phyloP scores from a whole-genome alignment of 2,113 vertebrate species.

The Mobula birostris region DNA sequence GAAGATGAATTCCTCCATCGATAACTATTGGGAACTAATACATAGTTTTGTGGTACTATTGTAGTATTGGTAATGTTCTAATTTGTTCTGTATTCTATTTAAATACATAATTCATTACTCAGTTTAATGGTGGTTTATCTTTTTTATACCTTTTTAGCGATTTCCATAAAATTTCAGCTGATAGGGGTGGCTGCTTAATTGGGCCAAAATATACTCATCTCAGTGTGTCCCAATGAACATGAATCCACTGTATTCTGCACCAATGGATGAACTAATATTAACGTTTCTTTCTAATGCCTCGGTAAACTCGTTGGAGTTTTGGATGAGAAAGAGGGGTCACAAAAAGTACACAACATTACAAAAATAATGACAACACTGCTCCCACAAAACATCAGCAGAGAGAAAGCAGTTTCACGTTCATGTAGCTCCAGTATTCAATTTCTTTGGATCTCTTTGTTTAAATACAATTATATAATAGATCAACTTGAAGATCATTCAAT shows the following conservation, averaged over 20 bases:
- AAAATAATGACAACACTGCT: slow-evolving; percentile 57
- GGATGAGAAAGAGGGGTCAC: slow-evolving; percentile 62
- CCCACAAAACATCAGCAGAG: slow-evolving; percentile 54
- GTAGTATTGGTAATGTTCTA: too few species aligned
- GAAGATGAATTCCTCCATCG: too few species aligned
- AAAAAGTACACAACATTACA: slow-evolving; percentile 69
- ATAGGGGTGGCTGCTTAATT: too few species aligned
- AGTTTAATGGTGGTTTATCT: too few species aligned
- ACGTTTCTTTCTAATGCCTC: slow-evolving; percentile 59
- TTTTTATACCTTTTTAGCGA: too few species aligned
- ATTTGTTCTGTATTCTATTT: too few species aligned
- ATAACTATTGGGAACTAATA: too few species aligned
- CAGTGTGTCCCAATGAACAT: too few species aligned
- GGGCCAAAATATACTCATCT: too few species aligned
- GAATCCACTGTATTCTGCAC: slow-evolving; percentile 10
- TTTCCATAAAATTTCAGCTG: too few species aligned
- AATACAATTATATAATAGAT: slow-evolving; percentile 37
- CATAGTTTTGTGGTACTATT: too few species aligned
- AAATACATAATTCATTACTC: too few species aligned
- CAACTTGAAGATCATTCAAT: slow-evolving; percentile 30
- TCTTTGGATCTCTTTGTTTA: slow-evolving; percentile 72
- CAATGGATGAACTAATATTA: slow-evolving; percentile 52
- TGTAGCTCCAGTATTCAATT: slow-evolving; percentile 69
- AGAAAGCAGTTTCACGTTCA: slow-evolving; percentile 73
- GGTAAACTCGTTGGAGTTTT: slow-evolving; percentile 58